Evolutionary conservation across 2,113 vertebrate species (phyloP).

Genomic region (Aspiorhynchus laticeps): DNA sequence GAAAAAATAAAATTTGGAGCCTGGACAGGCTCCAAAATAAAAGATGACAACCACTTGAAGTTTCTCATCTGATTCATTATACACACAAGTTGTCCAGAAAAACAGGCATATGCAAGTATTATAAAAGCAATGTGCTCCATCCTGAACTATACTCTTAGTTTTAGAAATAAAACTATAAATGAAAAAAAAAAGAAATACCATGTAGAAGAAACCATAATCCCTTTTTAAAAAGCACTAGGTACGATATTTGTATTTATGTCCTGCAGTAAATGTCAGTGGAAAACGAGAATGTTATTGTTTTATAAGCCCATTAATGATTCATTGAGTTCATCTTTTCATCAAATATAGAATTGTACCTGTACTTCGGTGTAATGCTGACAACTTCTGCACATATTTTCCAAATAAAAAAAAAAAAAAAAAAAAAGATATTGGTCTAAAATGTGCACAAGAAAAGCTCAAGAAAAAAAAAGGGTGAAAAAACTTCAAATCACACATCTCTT

Average conservation of each 20-base stretch:
- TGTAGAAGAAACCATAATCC: background rate
- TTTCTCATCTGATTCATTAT: constrained; percentile 7
- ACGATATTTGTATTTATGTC: background rate
- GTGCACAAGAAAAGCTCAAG: too few relatives aligned
- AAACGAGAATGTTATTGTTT: background rate
- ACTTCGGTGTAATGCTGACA: background rate
- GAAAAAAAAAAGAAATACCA: background rate
- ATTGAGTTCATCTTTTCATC: background rate
- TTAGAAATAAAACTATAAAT: background rate
- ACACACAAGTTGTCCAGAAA: background rate
- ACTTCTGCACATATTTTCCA: background rate
- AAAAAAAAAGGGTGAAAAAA: too few relatives aligned
- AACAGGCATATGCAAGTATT: background rate
- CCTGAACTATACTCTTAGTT: background rate
- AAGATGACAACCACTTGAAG: background rate
- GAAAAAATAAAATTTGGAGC: background rate
- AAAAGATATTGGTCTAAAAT: background rate
- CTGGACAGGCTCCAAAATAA: constrained; percentile 2
- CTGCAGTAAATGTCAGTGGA: background rate
- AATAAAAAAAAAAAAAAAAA: background rate
- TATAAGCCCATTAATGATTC: background rate
- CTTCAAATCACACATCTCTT: background rate
- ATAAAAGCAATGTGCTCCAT: background rate
- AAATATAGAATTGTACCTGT: background rate
- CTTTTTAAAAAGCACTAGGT: background rate